Conservation (phyloP, 2,113 vertebrate genomes). For the Oreochromis spilurus region DNA sequence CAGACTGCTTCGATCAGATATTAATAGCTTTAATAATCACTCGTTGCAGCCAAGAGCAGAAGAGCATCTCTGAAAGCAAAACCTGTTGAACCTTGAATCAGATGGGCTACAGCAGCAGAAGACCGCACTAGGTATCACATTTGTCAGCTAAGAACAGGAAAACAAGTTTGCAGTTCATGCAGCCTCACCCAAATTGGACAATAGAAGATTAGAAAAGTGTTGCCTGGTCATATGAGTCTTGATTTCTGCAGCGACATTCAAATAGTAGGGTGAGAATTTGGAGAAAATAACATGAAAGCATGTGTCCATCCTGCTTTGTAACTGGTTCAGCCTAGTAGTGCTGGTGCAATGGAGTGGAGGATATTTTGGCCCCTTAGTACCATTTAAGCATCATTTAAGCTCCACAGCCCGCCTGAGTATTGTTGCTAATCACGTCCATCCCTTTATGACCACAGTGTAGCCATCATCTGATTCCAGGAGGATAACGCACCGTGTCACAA, state of each 20-base stretch:
- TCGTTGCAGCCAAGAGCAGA: not conserved
- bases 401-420: not conserved
- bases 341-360: not conserved
- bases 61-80: not conserved
- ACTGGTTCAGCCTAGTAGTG: not conserved
- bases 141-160: not conserved
- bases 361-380: not conserved
- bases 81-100: not conserved
- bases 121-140: accelerated
- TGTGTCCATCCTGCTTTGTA: not conserved
- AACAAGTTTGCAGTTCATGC: not conserved
- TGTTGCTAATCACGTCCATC: not conserved
- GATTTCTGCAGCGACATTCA: not conserved
- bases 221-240: not conserved
- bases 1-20: not conserved
- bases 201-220: not conserved
- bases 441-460: not conserved
- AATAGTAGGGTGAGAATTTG: not conserved
- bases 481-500: not conserved
- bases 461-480: not conserved
- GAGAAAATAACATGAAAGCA: not conserved
- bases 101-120: not conserved
- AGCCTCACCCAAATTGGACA: accelerated
- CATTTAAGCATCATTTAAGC: not conserved
- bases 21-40: not conserved